Evolutionary conservation across 2,797 vertebrate species (phyloP).

Genomic region (Smutsia gigantea): DNA sequence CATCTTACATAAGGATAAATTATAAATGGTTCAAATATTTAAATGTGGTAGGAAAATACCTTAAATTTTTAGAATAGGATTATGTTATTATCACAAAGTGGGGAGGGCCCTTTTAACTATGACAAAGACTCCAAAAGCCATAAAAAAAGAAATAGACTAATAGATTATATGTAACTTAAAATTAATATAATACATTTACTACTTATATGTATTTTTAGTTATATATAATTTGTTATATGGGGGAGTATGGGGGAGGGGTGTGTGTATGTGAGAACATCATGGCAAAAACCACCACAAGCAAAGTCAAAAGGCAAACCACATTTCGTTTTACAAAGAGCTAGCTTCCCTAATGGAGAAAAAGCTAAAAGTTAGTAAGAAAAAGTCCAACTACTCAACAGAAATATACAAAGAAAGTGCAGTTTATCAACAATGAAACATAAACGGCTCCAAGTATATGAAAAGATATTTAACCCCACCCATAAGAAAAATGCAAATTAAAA

Average conservation of each 20-base stretch:
- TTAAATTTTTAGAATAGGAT: not conserved
- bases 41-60: not conserved
- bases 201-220: not conserved
- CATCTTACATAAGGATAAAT: not conserved
- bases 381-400: not conserved
- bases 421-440: not conserved
- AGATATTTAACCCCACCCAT: not conserved
- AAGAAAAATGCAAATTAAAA: not conserved
- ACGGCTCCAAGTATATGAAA: not conserved
- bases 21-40: not conserved
- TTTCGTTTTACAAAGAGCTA: not conserved
- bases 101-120: not conserved
- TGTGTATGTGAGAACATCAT: not conserved
- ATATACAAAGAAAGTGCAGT: not conserved
- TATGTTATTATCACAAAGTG: not conserved
- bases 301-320: not conserved
- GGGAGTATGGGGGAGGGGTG: not conserved
- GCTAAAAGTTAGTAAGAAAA: not conserved
- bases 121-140: too few relatives aligned
- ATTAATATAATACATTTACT: too few relatives aligned
- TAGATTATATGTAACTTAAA: too few relatives aligned
- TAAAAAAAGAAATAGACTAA: too few relatives aligned
- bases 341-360: not conserved
- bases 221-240: not conserved
- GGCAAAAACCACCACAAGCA: not conserved